Percentiles rank a stretch among this genome's conserved stretches.
These are phyloP conservation scores for Lycopodina hypogea DNA, from an alignment of 37 sponge, comb jelly and placozoan genomes.

Conservation along the genomic window DNA sequence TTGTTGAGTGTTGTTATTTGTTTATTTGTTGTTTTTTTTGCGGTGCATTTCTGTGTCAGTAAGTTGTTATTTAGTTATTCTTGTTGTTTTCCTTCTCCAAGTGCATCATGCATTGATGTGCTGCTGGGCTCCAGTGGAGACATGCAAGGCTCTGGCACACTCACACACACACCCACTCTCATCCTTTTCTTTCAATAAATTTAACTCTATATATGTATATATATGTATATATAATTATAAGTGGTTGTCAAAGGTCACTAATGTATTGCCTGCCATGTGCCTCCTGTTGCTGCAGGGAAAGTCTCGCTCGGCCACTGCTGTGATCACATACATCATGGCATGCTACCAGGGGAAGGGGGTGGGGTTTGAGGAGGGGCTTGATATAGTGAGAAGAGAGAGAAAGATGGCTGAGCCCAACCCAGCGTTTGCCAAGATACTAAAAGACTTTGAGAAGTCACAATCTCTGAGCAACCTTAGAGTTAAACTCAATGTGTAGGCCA, in stretches of 20 bases:
- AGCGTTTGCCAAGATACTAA: slow-evolving; percentile 41
- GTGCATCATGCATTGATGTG: no score
- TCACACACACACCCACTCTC: no score
- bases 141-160: no score
- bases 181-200: no score
- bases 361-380: slow-evolving; percentile 34
- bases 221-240: no score
- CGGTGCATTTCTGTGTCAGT: not conserved
- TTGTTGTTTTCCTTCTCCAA: not conserved
- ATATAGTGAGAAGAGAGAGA: slow-evolving; percentile 28
- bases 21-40: not conserved
- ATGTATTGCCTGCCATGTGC: no score
- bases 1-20: no score
- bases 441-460: slow-evolving; percentile 44
- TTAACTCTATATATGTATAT: no score
- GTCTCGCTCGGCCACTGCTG: slow-evolving; percentile 79
- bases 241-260: no score
- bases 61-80: not conserved
- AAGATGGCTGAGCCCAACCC: slow-evolving; percentile 88
- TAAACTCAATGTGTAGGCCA: slow-evolving; percentile 1
- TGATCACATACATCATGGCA: slow-evolving; percentile 76
- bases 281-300: slow-evolving; percentile 79
- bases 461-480: slow-evolving; percentile 27
- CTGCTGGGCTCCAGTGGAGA: no score
- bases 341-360: slow-evolving; percentile 4